Base-by-base conservation (phyloP, 2,888 invertebrate species). In the Euproctis similis region DNA sequence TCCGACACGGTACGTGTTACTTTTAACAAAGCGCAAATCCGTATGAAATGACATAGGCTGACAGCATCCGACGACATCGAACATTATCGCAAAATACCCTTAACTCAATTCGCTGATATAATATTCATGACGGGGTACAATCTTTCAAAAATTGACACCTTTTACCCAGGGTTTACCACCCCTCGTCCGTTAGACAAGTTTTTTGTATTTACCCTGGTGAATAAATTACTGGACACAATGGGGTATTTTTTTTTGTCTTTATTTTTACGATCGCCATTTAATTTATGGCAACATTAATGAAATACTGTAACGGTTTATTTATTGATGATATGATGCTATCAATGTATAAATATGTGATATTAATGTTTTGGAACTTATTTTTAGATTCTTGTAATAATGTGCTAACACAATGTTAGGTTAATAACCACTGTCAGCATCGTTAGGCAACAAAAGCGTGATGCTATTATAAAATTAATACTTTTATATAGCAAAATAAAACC, bases 101-200 rank as follows among this genome's bases (percentile, higher is more conserved):
- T 77, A 82, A 82, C 82, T 77, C 76, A 64, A 77, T 73, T 76
- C 78, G 70, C 78, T 82, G 77, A 82, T 84, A 81, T 81, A 82
- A 84, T 77, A 84, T 84, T 82, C 82, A 84, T 82, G 82, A 78
- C 77, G 73, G 46, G 73, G 67, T 65, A 67, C 82, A 81, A 84
- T 84, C 82, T 84, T 84, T 84, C 82, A 84, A 82, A 82, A 84
- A 82, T 82, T 84, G 82, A 84, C 82, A 82, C 81, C 80, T 78
- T 76, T 75, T 73, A 59, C 58, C 60, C 53, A 54, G 67, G 67
- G 66, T 58, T 54, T 59, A 61, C 64, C 68, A 61, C 59, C 53
- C n/a, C 48, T 47, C 44, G 56, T 55, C 58, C 46, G 60, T 61
- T 53, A 71, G 59, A 74, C 77, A 80, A 76, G 75, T 77, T 78